Base-by-base conservation (phyloP, 2,797 vertebrate species). In the Sebastiscus tertius region DNA sequence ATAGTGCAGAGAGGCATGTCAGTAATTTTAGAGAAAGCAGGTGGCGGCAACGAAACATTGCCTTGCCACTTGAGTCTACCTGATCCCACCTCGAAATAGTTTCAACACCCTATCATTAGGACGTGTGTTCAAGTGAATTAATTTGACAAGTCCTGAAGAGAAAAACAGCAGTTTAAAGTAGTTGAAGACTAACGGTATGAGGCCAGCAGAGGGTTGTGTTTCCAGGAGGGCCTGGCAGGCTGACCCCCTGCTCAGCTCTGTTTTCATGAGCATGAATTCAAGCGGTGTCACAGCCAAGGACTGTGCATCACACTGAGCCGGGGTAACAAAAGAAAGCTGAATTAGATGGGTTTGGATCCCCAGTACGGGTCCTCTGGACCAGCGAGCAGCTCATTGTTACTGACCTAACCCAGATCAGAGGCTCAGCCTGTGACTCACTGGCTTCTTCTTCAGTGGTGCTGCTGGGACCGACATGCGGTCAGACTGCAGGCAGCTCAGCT, bases 401-500 rank as follows among this genome's bases (percentile, higher is more conserved):
- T 67, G 80, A 86, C 73, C 77, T 76, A 56, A 34, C 82, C 77
- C 69, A n/a, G 42, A 81, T 75, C 77, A 72, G 74, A 69, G 67
- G 24, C 76, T 75, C 27, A 75, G 72, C 39, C 65, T 78, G 75
- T 87, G 81, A 88, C 77, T 89, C 83, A 81, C 70, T 42, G 66
- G 72, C 36, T 79, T 52, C 59, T 74, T 72, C 63, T 16, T 74
- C 76, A 64, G 34, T 63, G 61, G 54, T 63, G 8, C 61, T 5
- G 75, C 64, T 39, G 24, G 7, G 63, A 42, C 59, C 59, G 80
- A 87, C 75, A 59, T 68, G 72, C 2, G 60, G 36, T 65, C 58
- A 69, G 65, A 66, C 79, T 67, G 79, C 14, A 67, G 59, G 61
- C 52, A 14, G 84, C 79, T 88, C 66, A 67, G 79, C 85, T 87